Evolutionary conservation across 92 coral and sea anemone species (phyloP).

Genomic region (Epizoanthus stellaris): DNA sequence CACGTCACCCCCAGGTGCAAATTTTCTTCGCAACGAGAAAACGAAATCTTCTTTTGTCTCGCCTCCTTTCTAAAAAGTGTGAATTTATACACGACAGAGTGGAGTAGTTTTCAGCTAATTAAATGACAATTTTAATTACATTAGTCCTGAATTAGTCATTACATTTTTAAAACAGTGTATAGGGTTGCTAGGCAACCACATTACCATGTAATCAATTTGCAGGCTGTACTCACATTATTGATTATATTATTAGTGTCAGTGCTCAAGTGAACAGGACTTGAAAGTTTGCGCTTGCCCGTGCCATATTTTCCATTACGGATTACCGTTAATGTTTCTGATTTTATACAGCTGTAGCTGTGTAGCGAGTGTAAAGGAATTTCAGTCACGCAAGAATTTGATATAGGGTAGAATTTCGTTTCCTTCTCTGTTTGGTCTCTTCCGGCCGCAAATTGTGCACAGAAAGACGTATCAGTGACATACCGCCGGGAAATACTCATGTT

Average conservation of each 20-base stretch:
- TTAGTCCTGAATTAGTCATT: too few relatives aligned
- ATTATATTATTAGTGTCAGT: neutral
- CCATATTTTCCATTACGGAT: neutral
- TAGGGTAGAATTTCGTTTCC: neutral
- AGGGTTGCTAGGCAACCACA: constrained; percentile 1
- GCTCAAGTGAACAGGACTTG: neutral
- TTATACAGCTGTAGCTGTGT: neutral
- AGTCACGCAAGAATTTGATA: neutral
- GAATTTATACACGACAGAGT: too few relatives aligned
- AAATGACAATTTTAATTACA: too few relatives aligned
- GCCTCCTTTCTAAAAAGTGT: too few relatives aligned
- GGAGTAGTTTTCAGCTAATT: too few relatives aligned
- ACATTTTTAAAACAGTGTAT: neutral
- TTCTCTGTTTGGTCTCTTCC: neutral
- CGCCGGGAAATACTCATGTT: neutral
- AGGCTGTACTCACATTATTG: too few relatives aligned
- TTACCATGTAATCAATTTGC: neutral
- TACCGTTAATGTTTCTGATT: neutral
- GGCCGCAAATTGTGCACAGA: neutral
- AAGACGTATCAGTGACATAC: neutral
- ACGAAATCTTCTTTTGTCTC: too few relatives aligned
- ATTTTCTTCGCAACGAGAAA: too few relatives aligned
- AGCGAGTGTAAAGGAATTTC: constrained; percentile 11
- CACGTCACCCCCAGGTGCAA: too few relatives aligned
- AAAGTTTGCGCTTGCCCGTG: neutral